Evolutionary conservation across 2,888 invertebrate genomes (phyloP).

Genomic region (Trichogramma evanescens): DNA sequence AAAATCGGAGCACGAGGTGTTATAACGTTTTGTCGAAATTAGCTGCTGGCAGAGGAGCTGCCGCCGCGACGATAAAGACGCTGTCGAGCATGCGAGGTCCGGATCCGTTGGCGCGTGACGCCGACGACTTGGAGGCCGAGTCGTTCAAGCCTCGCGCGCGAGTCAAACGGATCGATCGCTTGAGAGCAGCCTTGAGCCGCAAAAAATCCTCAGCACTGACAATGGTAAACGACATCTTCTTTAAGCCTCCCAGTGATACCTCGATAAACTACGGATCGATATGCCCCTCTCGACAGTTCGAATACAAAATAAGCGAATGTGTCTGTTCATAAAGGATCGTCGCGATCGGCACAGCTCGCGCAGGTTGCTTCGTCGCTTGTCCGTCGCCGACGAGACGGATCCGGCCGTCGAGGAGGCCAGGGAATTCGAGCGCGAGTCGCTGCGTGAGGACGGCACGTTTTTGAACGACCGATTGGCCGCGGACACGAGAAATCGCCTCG

Average conservation of each 20-base stretch:
- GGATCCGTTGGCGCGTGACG: conserved; percentile 6
- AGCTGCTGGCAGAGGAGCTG: too few relatives aligned
- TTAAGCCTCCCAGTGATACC: too few relatives aligned
- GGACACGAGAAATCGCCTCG: conserved; percentile 5
- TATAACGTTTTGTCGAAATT: too few relatives aligned
- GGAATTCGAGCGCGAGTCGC: conserved; percentile 8
- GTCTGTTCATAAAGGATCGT: too few relatives aligned
- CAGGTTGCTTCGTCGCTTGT: conserved; percentile 3
- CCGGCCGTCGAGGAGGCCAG: conserved; percentile 13
- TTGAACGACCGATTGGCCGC: conserved; percentile 2
- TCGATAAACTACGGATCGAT: too few relatives aligned
- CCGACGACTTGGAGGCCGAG: conserved; percentile 3
- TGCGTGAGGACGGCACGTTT: conserved; percentile 6
- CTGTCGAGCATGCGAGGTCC: neutral
- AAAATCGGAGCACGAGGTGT: too few relatives aligned
- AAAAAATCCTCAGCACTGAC: neutral
- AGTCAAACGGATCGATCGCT: conserved; percentile 6
- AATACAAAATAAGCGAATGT: too few relatives aligned
- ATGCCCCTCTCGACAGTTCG: too few relatives aligned
- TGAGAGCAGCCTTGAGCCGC: neutral
- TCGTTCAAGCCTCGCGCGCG: conserved; percentile 1
- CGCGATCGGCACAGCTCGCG: neutral
- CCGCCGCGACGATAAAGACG: neutral
- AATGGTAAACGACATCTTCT: neutral
- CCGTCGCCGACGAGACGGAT: conserved; percentile 1